phyloP scores from a whole-genome alignment of 2,797 vertebrate genomes.

The Trachurus trachurus region DNA sequence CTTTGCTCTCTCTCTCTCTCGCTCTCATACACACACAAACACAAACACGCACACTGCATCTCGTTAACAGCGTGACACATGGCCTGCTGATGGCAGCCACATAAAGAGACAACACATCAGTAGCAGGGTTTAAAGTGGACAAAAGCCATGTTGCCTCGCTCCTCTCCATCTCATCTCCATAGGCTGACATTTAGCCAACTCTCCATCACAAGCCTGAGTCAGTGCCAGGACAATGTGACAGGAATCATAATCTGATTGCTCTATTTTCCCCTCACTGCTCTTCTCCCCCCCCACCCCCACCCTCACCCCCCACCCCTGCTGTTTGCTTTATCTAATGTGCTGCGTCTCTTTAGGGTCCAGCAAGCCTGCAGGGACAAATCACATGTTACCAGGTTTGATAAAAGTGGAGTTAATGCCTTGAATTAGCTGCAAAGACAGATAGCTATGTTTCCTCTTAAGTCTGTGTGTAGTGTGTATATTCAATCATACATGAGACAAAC shows the following conservation, averaged over 20 bases:
- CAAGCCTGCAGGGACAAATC: constrained; percentile 27
- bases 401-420: constrained; percentile 3
- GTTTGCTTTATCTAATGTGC: constrained; percentile 20
- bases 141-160: constrained; percentile 44
- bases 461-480: constrained; percentile 12
- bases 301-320: neutral
- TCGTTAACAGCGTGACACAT: constrained; percentile 38
- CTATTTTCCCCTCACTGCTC: constrained; percentile 17
- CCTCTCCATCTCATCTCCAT: constrained; percentile 74
- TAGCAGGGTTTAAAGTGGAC: constrained; percentile 54
- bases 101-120: constrained; percentile 59
- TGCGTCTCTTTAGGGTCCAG: constrained; percentile 17
- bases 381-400: constrained; percentile 13
- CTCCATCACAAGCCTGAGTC: constrained; percentile 72
- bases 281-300: neutral
- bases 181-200: constrained; percentile 81
- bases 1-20: neutral
- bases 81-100: constrained; percentile 52
- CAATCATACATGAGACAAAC: constrained; percentile 22
- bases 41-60: constrained; percentile 10
- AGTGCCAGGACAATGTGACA: constrained; percentile 76
- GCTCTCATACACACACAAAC: constrained; percentile 14
- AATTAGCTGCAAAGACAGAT: constrained; percentile 12
- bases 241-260: constrained; percentile 75
- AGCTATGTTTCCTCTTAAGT: constrained; percentile 8